A percentile compares a stretch with the other conserved stretches of the same genome.
Conservation (phyloP, 30 jellyfish, hydroid and myxozoan species). For the Mastigias papua region DNA sequence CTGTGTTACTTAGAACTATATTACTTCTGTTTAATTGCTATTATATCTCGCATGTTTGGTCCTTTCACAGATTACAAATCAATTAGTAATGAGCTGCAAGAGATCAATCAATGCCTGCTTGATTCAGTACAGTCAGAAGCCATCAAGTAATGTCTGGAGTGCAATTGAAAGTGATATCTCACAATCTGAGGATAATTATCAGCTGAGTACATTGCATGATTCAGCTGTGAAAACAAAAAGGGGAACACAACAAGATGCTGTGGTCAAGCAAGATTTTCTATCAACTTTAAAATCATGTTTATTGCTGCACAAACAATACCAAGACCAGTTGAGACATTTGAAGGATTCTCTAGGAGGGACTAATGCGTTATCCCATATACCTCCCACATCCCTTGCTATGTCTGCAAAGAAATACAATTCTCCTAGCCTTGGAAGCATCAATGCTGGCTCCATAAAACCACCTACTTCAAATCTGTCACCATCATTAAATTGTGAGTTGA, state of each 20-base stretch:
- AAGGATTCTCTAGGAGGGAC: conserved; percentile 82
- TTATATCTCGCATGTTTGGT: background rate
- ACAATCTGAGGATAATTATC: background rate
- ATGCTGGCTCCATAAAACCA: conserved; percentile 33
- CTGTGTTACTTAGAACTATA: no score
- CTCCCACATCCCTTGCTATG: conserved; percentile 41
- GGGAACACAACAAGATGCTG: conserved; percentile 27
- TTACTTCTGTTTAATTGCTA: background rate
- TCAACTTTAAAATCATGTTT: conserved; percentile 51
- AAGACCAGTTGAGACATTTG: conserved; percentile 77
- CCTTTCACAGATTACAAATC: conserved; percentile 61
- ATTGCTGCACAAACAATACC: conserved; percentile 56
- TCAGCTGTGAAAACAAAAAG: conserved; percentile 35
- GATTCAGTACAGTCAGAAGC: background rate
- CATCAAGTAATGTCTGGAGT: conserved; percentile 31
- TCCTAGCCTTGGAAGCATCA: conserved; percentile 62
- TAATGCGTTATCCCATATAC: conserved; percentile 61
- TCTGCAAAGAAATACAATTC: conserved; percentile 46
- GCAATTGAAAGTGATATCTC: conserved; percentile 58
- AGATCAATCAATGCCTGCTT: conserved; percentile 38
- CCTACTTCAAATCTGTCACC: conserved; percentile 56
- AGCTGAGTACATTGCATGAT: background rate
- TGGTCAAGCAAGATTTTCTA: conserved; percentile 37
- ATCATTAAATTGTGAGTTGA: conserved; percentile 35
- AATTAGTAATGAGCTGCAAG: conserved; percentile 68